Evolutionary conservation across 2,113 vertebrate species (phyloP).

Genomic region (Vulpes lagopus): DNA sequence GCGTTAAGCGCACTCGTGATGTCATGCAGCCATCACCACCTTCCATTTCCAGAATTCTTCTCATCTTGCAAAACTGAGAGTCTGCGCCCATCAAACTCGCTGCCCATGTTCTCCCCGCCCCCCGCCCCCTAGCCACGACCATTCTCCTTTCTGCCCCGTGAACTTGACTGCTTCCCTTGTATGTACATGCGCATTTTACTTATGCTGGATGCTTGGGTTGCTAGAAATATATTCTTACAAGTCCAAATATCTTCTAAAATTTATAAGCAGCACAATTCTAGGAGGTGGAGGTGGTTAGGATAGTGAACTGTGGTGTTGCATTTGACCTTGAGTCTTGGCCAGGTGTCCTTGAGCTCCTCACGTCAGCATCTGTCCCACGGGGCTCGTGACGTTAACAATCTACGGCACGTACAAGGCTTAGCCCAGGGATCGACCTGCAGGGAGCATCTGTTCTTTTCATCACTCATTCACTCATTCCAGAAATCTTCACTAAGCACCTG

Average conservation of each 20-base stretch:
- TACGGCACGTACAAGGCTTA: not conserved
- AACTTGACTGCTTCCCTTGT: not conserved
- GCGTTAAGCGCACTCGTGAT: rapidly evolving
- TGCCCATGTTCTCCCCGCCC: not conserved
- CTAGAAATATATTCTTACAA: not conserved
- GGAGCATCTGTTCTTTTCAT: not conserved
- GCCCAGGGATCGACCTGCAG: not conserved
- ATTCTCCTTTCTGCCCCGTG: rapidly evolving
- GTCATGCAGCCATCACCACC: rapidly evolving
- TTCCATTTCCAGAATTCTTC: not conserved
- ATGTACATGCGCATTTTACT: not conserved
- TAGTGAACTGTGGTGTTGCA: not conserved
- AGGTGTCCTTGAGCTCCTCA: not conserved
- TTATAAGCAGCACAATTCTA: not conserved
- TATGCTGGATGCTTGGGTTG: not conserved
- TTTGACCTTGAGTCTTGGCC: not conserved
- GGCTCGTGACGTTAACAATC: not conserved
- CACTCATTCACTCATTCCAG: not conserved
- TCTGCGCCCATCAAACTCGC: not conserved
- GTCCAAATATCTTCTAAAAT: not conserved
- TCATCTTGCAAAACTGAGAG: not conserved
- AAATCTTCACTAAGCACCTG: not conserved
- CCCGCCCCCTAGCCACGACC: too few species aligned
- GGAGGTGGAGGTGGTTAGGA: not conserved
- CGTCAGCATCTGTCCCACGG: not conserved